Base-by-base conservation (phyloP, 1,140 invertebrate genomes). In the Drosophila grimshawi region DNA sequence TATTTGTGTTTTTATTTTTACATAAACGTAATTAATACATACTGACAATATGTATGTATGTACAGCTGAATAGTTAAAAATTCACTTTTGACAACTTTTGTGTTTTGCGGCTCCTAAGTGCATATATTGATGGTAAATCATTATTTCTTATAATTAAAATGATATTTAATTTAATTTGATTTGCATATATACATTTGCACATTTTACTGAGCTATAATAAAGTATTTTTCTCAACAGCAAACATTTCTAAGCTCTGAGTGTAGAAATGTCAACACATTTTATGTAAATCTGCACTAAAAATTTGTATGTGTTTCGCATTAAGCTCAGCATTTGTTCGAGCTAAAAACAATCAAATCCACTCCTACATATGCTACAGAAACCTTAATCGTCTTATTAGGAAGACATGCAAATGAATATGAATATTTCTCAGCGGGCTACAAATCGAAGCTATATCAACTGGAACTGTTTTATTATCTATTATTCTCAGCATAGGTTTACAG, bases 161-260 rank as follows among this genome's bases (percentile, higher is more conserved):
- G 1, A 19, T 19, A 30, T 51, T 51, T 10, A 51, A n/a, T 2
- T 32, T 8, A 49, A 29, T 27, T n/a, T 4, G 4, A 43, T 49
- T 65, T 2, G 39, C 32, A 35, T 2, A 73, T 32, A 39, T 52
- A 27, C 8, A 61, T 33, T 74, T 56, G 83, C 83, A 86, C 72
- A 77, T 88, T 86, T 86, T 83, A 86, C 76, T 52, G 41, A 88
- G 80, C 72, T 64, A 48, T 10, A 35, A 71, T 65, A 68, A 82
- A 67, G 71, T 86, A 82, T 8, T 30, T 27, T 27, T 73, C 49
- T 19, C 41, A 11, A 52, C 29, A 19, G 2, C 19, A 19, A 19
- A 19, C 19, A 19, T 10, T 39, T 39, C 37, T 59, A 0, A 33
- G n/a, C 8, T 29, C 10, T 27, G 2, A 56, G 3, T 5, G 45